Evolutionary conservation across 2,888 invertebrate genomes (phyloP).

Genomic region (Geotrupes spiniger): DNA sequence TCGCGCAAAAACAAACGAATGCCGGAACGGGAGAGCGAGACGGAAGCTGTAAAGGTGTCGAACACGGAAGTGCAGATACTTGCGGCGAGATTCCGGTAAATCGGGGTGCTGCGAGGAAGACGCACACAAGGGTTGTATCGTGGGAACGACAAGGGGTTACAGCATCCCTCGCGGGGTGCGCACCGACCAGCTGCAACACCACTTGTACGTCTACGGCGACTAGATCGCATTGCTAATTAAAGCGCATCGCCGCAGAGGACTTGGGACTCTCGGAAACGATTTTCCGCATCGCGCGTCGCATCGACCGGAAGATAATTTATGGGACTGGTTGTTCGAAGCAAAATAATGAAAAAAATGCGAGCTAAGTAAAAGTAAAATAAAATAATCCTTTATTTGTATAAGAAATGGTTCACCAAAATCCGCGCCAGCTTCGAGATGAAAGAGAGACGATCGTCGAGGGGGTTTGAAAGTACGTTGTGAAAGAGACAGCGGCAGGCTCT

Average conservation of each 20-base stretch:
- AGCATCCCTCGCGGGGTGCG: constrained; percentile 20
- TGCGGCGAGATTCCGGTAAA: constrained; percentile 48
- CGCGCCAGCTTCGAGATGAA: too few relatives aligned
- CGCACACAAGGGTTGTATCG: constrained; percentile 46
- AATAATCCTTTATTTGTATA: too few relatives aligned
- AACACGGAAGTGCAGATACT: constrained; percentile 46
- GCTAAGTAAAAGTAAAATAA: too few relatives aligned
- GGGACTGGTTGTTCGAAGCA: too few relatives aligned
- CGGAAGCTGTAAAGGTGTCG: constrained; percentile 35
- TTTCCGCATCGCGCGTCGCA: too few relatives aligned
- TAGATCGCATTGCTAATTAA: constrained; percentile 5
- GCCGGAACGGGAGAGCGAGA: background rate
- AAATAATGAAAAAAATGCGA: too few relatives aligned
- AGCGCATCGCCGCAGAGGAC: background rate
- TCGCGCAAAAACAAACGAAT: background rate
- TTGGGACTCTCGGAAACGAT: too few relatives aligned
- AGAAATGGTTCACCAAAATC: too few relatives aligned
- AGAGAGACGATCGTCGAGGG: too few relatives aligned
- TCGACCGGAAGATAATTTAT: too few relatives aligned
- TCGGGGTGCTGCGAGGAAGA: constrained; percentile 32
- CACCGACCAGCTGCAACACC: constrained; percentile 5
- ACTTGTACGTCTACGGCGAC: constrained; percentile 2
- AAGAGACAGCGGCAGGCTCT: too few relatives aligned
- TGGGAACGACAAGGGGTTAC: constrained; percentile 43
- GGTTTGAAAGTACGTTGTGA: too few relatives aligned